Base-by-base conservation (phyloP, 2,113 vertebrate genomes). In the Melanerpes formicivorus region DNA sequence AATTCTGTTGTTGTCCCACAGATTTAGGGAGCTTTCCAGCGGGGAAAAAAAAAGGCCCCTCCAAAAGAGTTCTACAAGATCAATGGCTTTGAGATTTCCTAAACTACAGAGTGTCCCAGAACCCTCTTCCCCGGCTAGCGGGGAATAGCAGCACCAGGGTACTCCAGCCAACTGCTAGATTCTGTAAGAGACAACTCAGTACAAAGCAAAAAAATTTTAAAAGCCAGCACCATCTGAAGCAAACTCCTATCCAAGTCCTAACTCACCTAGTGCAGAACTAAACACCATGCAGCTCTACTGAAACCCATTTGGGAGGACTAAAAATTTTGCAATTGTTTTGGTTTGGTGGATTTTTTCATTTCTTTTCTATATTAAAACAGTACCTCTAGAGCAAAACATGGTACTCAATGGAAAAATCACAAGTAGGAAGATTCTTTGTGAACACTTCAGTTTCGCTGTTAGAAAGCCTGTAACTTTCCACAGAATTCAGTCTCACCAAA, bases 51-150 rank as follows among this genome's bases (percentile, higher is more conserved):
- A 65, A 19, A 40, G 8, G 5, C 6, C 13, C 11, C 40, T 62
- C 19, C 5, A 9, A 26, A 40, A 30, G 25, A 10, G 5, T 6
- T 72, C 48, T 50, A 52, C 6, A 40, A 62, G 26, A 80, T 3
- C 0, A 0, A 80, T 1, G 2, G 12, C 29, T 67, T 52, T 3
- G 9, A 8, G 16, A 74, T 11, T 83, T 72, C 63, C 22, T 75
- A 16, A 91, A 74, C 29, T 73, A 81, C 9, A 69, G 21, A 2
- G 7, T 18, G 18, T 6, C 46, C 34, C 40, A 70, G 64, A 92
- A 83, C 1, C 18, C 9, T 75, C 21, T 71, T 60, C 18, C 17
- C 42, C 48, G 29, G 5, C 8, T 12, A 59, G 9, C n/a, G n/a
- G n/a, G n/a, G n/a, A n/a, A 32, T 10, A 5, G 37, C 5, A 88